Evolutionary conservation across 2,888 invertebrate genomes (phyloP), one percentile per base, ranked within the genome.

Genomic region (Celastrina argiolus): DNA sequence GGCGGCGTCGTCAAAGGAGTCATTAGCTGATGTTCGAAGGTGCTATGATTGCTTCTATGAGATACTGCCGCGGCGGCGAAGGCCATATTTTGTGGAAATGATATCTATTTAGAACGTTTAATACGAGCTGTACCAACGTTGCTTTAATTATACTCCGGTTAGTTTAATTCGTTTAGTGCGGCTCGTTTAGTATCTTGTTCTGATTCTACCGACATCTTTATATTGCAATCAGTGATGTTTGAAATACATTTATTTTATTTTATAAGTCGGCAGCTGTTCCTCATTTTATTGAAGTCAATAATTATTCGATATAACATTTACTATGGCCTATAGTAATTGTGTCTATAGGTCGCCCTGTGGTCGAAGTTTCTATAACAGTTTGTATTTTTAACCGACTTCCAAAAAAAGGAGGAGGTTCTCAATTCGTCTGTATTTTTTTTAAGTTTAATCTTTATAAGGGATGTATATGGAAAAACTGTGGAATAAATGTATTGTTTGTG

Each of bases 41-140:
- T 81, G 84, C 82, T 78, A 83, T 84, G 85, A 89, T 88, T 83
- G 83, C 81, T 77, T 81, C 81, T 74, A 80, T 78, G 81, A 80
- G 83, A 69, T 66, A 58, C 64, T 65, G 65, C 65, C 68, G 67
- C 51, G 36, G 65, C 65, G 67, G 66, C 39, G 31, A 36, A 69
- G 68, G 66, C 68, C 69, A 18, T 66, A 69, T 68, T 71, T 71
- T 66, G 67, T 69, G 68, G 67, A 71, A 69, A 71, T 69, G 63
- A 68, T 69, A 69, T 69, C 68, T 69, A 64, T 66, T 69, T 63
- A 28, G 56, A 69, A 64, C 64, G 34, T 56, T 42, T 67, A 58
- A 63, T 66, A 45, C 63, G 56, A 39, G 18, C 5, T 22, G 56
- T 68, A 56, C 56, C 18, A 16, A 59, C 28, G 58, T 67, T 45